Evolutionary conservation across 2,797 vertebrate species (phyloP).

Genomic region (Novumbra hubbsi): DNA sequence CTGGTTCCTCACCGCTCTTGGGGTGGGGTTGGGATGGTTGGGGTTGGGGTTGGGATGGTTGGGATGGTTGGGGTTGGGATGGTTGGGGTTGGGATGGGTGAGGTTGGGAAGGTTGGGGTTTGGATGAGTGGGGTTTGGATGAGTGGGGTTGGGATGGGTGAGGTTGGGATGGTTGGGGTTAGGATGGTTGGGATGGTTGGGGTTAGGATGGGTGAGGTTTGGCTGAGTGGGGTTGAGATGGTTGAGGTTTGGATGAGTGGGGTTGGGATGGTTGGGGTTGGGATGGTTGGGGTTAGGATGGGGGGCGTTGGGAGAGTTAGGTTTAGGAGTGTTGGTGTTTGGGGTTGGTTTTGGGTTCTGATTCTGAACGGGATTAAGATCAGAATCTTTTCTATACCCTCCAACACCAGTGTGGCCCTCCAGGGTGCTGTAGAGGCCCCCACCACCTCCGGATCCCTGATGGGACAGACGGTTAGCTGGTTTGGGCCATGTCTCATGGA

Average conservation of each 20-base stretch:
- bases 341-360: constrained; percentile 43
- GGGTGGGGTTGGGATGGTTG: constrained; percentile 40
- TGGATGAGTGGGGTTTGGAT: no score
- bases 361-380: constrained; percentile 33
- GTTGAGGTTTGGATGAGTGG: no score
- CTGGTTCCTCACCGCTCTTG: constrained; percentile 61
- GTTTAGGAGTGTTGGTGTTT: constrained; percentile 22
- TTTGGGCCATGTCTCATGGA: constrained; percentile 81
- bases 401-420: constrained; percentile 57
- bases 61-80: neutral
- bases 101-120: no score
- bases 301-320: constrained; percentile 6
- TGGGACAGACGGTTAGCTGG: constrained; percentile 62
- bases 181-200: constrained; percentile 30
- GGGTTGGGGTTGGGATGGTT: constrained; percentile 50
- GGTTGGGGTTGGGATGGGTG: constrained; percentile 13
- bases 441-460: constrained; percentile 32
- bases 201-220: neutral
- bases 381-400: constrained; percentile 42
- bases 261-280: no score
- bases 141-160: no score
- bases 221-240: constrained; percentile 27
- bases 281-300: constrained; percentile 38
- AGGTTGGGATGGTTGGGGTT: constrained; percentile 28
- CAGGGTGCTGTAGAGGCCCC: constrained; percentile 74